phyloP scores from a whole-genome alignment of 2,113 vertebrate species.

The Leucopsar rothschildi region DNA sequence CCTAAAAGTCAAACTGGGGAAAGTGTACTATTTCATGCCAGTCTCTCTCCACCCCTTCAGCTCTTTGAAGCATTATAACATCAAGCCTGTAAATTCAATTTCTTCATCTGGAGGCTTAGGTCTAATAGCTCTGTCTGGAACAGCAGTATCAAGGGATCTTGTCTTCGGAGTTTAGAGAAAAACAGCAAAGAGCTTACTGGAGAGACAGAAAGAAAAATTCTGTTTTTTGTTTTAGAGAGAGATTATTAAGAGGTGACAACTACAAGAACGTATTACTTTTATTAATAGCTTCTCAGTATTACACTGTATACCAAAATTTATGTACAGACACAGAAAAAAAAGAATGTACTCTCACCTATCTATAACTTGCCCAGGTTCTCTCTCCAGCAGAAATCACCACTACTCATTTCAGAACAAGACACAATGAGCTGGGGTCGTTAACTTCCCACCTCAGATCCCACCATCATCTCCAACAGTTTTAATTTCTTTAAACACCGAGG shows the following conservation, averaged over 20 bases:
- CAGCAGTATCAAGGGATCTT: constrained; percentile 11
- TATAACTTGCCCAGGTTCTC: not conserved
- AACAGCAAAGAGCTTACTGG: not conserved
- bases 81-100: constrained; percentile 21
- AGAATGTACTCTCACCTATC: not conserved
- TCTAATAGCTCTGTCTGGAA: constrained; percentile 51
- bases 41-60: not conserved
- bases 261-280: not conserved
- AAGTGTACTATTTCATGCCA: not conserved
- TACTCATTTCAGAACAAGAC: not conserved
- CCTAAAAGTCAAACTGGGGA: not conserved
- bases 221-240: not conserved
- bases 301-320: not conserved
- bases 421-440: not conserved
- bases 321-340: not conserved
- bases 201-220: not conserved
- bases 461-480: not conserved
- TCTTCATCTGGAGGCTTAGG: constrained; percentile 10
- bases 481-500: not conserved
- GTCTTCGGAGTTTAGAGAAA: not conserved
- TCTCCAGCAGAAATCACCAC: not conserved
- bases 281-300: not conserved
- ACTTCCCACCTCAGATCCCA: not conserved
- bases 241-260: not conserved
- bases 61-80: not conserved